Conservation (phyloP, 2,888 invertebrate genomes). For the Ligdia adustata region DNA sequence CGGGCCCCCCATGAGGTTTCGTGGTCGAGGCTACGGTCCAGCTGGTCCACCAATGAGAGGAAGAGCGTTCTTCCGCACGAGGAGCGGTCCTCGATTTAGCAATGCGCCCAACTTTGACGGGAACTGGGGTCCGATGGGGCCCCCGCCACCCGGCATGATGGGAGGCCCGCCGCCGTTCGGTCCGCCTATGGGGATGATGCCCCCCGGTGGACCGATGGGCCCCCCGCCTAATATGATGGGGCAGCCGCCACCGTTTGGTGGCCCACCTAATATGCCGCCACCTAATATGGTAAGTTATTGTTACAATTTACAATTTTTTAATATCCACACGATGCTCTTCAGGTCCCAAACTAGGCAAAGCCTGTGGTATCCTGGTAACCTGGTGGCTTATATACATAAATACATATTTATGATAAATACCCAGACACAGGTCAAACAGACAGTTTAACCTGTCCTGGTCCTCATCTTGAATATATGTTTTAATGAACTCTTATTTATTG, state of each 20-base stretch:
- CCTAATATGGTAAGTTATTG: constrained; percentile 85
- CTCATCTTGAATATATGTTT: too few species aligned
- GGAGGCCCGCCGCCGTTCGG: constrained; percentile 75
- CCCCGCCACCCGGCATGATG: constrained; percentile 83
- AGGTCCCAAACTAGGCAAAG: too few species aligned
- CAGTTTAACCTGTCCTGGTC: too few species aligned
- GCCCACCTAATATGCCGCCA: constrained; percentile 79
- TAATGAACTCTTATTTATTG: too few species aligned
- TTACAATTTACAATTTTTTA: too few species aligned
- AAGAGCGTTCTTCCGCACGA: constrained; percentile 78
- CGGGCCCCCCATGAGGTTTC: constrained; percentile 86
- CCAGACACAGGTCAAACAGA: too few species aligned
- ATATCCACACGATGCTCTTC: too few species aligned
- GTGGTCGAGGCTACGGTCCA: constrained; percentile 87
- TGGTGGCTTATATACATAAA: too few species aligned
- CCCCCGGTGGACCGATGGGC: constrained; percentile 83
- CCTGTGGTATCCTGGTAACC: too few species aligned
- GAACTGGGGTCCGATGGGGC: constrained; percentile 88
- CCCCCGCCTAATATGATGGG: constrained; percentile 84
- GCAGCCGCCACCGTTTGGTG: constrained; percentile 79
- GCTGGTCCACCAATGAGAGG: constrained; percentile 84
- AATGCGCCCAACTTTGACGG: constrained; percentile 82
- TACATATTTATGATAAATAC: too few species aligned
- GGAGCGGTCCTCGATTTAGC: constrained; percentile 77
- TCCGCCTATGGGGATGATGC: constrained; percentile 83